Base-by-base conservation (phyloP, 2,888 invertebrate species). In the Apamea epomidion region DNA sequence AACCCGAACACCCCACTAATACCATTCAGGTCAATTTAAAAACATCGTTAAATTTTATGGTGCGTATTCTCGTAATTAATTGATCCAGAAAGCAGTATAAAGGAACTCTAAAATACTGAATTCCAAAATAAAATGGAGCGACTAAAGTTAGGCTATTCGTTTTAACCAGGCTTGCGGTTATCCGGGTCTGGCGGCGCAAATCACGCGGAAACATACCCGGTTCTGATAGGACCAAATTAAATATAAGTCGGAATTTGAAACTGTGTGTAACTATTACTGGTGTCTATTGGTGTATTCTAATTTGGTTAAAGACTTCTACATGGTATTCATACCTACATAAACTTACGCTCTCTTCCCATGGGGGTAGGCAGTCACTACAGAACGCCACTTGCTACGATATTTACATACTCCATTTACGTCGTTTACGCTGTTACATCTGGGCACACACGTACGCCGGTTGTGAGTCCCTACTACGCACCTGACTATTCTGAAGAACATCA, bases 121-220 rank as follows among this genome's bases (percentile, higher is more conserved):
- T 80, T 81, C 76, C 79, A 72, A 83, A 85, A 89, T 85, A 90
- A 90, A 89, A 85, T 78, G 70, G 73, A 76, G 77, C 69, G 71
- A 67, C 81, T 78, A 84, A 89, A 87, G 80, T 78, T 81, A 60
- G 79, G 78, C 81, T 81, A 88, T 91, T 87, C 87, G 82, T 86
- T 89, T 85, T 42, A 87, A 76, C 90, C 86, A 78, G 73, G 81
- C 77, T 76, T 88, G 89, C 65, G 91, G 89, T 88, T 82, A 85
- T 72, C 81, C 82, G 82, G 83, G 84, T 54, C 87, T 62, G 73
- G 51, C 68, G 58, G 84, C 72, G 78, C 90, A 85, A 86, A 89
- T 89, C 89, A 90, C 78, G 79, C 65, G 90, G 85, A 87, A 89
- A 89, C 80, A 86, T 83, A 80, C 78, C 76, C 75, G 70, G 48